phyloP scores from a whole-genome alignment of 2,888 invertebrate genomes.

The Eubasilissa splendida region DNA sequence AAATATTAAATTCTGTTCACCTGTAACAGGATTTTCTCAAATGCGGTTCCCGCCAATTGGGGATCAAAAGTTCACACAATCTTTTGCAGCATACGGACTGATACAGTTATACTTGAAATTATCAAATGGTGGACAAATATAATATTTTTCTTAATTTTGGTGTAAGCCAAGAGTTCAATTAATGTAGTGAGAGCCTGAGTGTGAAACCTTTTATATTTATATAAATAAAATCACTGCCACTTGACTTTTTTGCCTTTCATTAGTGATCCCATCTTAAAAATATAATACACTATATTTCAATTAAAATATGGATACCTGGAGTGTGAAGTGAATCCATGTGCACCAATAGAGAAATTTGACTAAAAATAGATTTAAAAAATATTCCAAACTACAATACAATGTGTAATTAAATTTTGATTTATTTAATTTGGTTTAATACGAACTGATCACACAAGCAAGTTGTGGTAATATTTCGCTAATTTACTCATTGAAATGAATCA shows the following conservation, averaged over 20 bases:
- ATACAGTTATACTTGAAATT: neutral
- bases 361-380: too few relatives aligned
- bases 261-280: neutral
- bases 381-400: too few relatives aligned
- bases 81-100: neutral
- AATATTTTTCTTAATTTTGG: slow-evolving; percentile 19
- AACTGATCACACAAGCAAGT: too few relatives aligned
- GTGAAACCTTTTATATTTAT: slow-evolving; percentile 57
- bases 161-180: slow-evolving; percentile 40
- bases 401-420: too few relatives aligned
- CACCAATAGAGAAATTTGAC: too few relatives aligned
- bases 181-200: slow-evolving; percentile 58
- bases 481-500: too few relatives aligned
- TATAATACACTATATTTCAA: neutral
- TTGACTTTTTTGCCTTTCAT: slow-evolving; percentile 34
- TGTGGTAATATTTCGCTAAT: too few relatives aligned
- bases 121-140: neutral
- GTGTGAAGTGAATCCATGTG: neutral
- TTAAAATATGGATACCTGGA: neutral
- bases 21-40: neutral
- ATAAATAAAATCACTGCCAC: slow-evolving; percentile 58
- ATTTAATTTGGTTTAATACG: too few relatives aligned
- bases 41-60: neutral
- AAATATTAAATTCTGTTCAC: slow-evolving; percentile 6
- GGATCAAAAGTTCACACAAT: neutral